Conservation (phyloP, 2,113 vertebrate genomes). For the Taxidea taxus region DNA sequence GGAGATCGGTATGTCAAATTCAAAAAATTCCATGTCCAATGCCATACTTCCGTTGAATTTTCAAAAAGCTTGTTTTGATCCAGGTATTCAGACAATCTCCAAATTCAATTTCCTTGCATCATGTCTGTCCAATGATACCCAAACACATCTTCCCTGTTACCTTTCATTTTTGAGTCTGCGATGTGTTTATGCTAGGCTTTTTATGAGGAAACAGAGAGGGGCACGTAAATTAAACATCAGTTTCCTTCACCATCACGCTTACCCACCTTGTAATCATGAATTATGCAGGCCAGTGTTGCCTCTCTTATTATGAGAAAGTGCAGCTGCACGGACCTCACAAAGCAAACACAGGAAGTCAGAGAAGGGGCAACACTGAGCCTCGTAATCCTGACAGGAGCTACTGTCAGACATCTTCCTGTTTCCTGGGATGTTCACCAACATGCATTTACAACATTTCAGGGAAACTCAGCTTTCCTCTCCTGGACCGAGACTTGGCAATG, state of each 20-base stretch:
- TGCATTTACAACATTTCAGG: not conserved
- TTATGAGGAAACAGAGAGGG: constrained; percentile 8
- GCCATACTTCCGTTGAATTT: not conserved
- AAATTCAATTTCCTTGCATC: not conserved
- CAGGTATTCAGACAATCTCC: not conserved
- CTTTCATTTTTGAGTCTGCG: not conserved
- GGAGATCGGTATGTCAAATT: not conserved
- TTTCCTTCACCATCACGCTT: constrained; percentile 77
- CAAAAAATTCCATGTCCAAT: not conserved
- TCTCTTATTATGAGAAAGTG: constrained; percentile 61
- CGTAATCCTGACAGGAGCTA: not conserved
- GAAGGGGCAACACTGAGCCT: not conserved
- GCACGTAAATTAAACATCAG: constrained; percentile 74
- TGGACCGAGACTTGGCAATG: not conserved
- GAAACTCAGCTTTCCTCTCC: not conserved
- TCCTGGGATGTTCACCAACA: fast-evolving
- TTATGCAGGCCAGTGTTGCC: constrained; percentile 82
- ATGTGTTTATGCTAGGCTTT: constrained; percentile 1
- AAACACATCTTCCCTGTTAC: not conserved
- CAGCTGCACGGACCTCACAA: constrained; percentile 61
- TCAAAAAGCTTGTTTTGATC: not conserved
- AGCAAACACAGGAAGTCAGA: not conserved
- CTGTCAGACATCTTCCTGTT: fast-evolving
- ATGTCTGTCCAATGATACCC: not conserved
- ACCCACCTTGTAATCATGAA: constrained; percentile 84